Base-by-base conservation (phyloP, 2,888 invertebrate genomes). In the Biston betularia region DNA sequence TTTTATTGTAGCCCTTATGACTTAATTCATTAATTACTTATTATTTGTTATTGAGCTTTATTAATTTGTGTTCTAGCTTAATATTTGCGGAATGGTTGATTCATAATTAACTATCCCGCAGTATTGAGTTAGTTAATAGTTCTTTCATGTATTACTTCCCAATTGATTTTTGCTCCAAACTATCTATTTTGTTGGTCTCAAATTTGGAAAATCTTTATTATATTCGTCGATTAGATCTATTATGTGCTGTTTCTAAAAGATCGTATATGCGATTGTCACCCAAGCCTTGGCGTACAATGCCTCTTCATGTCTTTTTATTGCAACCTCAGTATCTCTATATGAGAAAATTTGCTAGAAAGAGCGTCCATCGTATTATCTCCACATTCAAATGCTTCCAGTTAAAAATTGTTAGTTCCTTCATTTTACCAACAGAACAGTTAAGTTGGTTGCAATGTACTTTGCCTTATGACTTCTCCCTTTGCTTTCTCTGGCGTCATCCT, bases 401-500 rank as follows among this genome's bases (percentile, higher is more conserved):
- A 14, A 0, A 14, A n/a, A n/a, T 52, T 35, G 9, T 52, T 38
- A 52, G n/a, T 52, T 38, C 35, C 9, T 14, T n/a, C 10, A 38
- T 35, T 52, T 38, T 3, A 8, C 35, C 14, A 52, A 52, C n/a
- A 10, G 35, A n/a, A 38, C 8, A 38, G 35, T 14, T 52, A 52
- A 52, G 35, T 38, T 52, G 33, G 49, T 12, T 0, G n/a, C 33
- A 33, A 7, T n/a, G 52, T 38, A n/a, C 61, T 12, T 48, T 11
- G 35, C 24, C 24, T 24, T 24, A 24, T 24, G 24, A 15, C 42
- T 63, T 50, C 34, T 55, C 59, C 64, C 58, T 59, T 57, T 63
- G 77, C 79, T 80, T 80, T 83, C 78, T 75, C 78, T 49, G 40
- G 33, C 57, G 53, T 73, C 68, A 73, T 68, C 77, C 75, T 83